phyloP scores from a whole-genome alignment of 92 coral and sea anemone species.

The Zoanthus solanderi region DNA sequence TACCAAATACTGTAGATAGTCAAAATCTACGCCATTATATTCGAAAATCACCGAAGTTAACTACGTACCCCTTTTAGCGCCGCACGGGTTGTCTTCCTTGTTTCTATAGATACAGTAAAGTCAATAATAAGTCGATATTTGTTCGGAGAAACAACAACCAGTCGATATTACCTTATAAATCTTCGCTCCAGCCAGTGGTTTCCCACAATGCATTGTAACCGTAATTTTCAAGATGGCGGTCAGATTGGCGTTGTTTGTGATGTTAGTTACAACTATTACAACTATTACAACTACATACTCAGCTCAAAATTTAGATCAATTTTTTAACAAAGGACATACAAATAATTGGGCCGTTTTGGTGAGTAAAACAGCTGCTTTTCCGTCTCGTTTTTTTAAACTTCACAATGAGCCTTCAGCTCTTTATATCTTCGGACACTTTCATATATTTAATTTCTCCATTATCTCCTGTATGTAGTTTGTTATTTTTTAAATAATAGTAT shows the following conservation, averaged over 20 bases:
- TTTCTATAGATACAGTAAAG: conserved; percentile 28
- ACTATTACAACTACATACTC: conserved; percentile 22
- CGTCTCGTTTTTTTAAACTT: not conserved
- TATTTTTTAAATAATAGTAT: too few species aligned
- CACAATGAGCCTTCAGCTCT: too few species aligned
- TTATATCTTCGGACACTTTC: too few species aligned
- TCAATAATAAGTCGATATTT: not conserved
- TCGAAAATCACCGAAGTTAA: too few species aligned
- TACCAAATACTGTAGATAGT: not conserved
- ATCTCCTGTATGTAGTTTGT: too few species aligned
- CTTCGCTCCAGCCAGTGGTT: not conserved
- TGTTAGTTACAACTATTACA: conserved; percentile 16
- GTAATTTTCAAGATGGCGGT: conserved; percentile 86
- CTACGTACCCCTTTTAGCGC: not conserved
- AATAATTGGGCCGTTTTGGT: conserved; percentile 99
- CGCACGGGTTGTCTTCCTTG: conserved; percentile 7
- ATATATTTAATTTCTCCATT: too few species aligned
- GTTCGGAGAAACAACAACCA: conserved; percentile 13
- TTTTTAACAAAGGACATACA: conserved; percentile 86
- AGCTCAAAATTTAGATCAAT: conserved; percentile 63
- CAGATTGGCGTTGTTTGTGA: conserved; percentile 17
- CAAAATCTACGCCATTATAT: not conserved
- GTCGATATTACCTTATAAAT: conserved; percentile 20
- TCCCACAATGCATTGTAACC: conserved; percentile 30
- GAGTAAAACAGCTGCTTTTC: conserved; percentile 8